Conservation (phyloP, 2,797 vertebrate species). For the Sebastes minor region DNA sequence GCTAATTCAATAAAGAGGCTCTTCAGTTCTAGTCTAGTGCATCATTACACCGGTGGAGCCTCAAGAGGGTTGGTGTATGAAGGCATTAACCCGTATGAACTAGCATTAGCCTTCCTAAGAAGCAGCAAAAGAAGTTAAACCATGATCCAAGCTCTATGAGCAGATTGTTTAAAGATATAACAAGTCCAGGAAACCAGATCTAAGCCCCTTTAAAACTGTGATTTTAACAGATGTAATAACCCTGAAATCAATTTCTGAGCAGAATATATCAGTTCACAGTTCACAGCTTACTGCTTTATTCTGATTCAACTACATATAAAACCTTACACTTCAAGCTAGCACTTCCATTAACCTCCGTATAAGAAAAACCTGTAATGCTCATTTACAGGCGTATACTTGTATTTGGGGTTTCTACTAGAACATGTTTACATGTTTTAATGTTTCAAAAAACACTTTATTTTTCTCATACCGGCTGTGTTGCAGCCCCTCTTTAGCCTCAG, state of each 20-base stretch:
- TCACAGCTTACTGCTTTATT: conserved; percentile 13
- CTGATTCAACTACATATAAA: conserved; percentile 34
- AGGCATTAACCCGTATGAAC: conserved; percentile 53
- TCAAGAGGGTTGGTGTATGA: conserved; percentile 41
- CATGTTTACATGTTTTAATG: no score
- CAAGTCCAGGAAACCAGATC: conserved; percentile 19
- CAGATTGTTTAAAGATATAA: conserved; percentile 27
- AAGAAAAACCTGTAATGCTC: no score
- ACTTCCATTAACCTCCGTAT: conserved; percentile 24
- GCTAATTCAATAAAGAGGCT: conserved; percentile 46
- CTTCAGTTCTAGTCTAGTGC: conserved; percentile 18
- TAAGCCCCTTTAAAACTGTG: background rate
- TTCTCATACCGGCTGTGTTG: no score
- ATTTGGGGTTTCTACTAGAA: no score
- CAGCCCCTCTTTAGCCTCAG: no score
- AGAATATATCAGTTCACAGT: conserved; percentile 20
- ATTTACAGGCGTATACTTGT: no score
- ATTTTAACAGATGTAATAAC: conserved; percentile 44
- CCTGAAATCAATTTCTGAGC: conserved; percentile 45
- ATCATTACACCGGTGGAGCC: conserved; percentile 43
- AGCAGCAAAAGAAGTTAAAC: conserved; percentile 27
- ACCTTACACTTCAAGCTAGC: conserved; percentile 25
- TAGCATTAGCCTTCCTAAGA: conserved; percentile 34
- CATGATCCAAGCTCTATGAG: conserved; percentile 8
- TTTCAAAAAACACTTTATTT: no score